Percentiles rank a stretch among this genome's conserved stretches.
These are phyloP conservation scores for Bryconaethiops microstoma DNA, from an alignment of 2,797 vertebrate genomes.

Conservation along the genomic window DNA sequence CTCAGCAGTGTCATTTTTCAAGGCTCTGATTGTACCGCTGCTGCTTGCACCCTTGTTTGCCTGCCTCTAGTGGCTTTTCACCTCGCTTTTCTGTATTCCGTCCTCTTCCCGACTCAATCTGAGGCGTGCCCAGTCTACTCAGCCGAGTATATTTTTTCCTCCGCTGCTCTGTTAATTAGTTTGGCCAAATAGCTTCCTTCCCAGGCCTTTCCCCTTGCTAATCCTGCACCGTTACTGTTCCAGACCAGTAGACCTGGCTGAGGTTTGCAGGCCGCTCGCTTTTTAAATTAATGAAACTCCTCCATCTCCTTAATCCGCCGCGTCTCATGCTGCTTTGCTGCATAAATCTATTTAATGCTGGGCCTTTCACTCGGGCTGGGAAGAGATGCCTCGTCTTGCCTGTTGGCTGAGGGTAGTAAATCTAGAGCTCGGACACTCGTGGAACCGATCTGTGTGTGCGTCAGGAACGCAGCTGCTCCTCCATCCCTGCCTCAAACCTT, in stretches of 20 bases:
- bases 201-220: slow-evolving; percentile 66
- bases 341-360: slow-evolving; percentile 80
- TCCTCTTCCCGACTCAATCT: background rate
- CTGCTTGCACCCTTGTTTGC: background rate
- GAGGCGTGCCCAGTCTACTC: slow-evolving; percentile 28
- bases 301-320: slow-evolving; percentile 76
- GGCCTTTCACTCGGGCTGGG: slow-evolving; percentile 55
- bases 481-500: background rate
- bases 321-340: slow-evolving; percentile 74
- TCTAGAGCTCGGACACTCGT: slow-evolving; percentile 12
- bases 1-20: slow-evolving; percentile 12
- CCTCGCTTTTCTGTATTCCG: background rate
- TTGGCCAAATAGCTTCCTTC: slow-evolving; percentile 68
- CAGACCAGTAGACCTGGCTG: slow-evolving; percentile 61
- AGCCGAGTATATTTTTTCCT: slow-evolving; percentile 47
- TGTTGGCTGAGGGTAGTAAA: slow-evolving; percentile 34
- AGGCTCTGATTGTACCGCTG: slow-evolving; percentile 7
- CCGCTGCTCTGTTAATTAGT: slow-evolving; percentile 73
- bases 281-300: slow-evolving; percentile 77
- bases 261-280: slow-evolving; percentile 62
- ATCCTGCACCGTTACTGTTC: slow-evolving; percentile 71
- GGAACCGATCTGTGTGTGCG: slow-evolving; percentile 2
- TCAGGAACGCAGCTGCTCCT: slow-evolving; percentile 11
- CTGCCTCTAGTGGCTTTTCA: slow-evolving; percentile 4
- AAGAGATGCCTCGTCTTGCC: slow-evolving; percentile 9